Evolutionary conservation across 2,113 vertebrate species (phyloP).

Genomic region (Psammodynastes pulverulentus): DNA sequence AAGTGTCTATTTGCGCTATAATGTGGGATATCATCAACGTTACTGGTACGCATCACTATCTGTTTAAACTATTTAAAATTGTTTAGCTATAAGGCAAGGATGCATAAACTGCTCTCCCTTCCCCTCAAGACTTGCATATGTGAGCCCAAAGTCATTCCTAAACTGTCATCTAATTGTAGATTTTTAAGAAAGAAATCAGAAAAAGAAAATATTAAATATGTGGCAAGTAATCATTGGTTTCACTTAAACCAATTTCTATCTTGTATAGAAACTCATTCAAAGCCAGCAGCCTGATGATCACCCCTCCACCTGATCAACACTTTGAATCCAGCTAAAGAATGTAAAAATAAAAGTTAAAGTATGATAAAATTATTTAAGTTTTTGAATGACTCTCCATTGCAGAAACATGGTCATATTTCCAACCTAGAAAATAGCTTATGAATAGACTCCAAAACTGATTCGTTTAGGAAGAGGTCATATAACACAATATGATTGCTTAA

Average conservation of each 20-base stretch:
- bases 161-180: neutral
- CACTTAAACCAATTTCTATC: neutral
- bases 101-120: neutral
- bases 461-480: neutral
- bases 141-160: neutral
- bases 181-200: neutral
- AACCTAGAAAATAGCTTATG: neutral
- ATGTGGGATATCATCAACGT: constrained; percentile 1
- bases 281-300: neutral
- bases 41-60: constrained; percentile 21
- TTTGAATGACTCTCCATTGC: neutral
- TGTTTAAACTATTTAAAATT: constrained; percentile 2
- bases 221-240: neutral
- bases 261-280: neutral
- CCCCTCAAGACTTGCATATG: neutral
- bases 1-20: neutral
- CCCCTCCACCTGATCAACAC: neutral
- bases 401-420: neutral
- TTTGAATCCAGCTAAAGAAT: neutral
- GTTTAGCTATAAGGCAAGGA: neutral
- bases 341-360: neutral
- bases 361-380: constrained; percentile 5
- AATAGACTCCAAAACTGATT: neutral
- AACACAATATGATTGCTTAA: constrained; percentile 16
- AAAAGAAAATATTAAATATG: neutral